These are phyloP conservation scores for Ophion slaviceki DNA, from an alignment of 2,888 invertebrate genomes.

Conservation along the genomic window DNA sequence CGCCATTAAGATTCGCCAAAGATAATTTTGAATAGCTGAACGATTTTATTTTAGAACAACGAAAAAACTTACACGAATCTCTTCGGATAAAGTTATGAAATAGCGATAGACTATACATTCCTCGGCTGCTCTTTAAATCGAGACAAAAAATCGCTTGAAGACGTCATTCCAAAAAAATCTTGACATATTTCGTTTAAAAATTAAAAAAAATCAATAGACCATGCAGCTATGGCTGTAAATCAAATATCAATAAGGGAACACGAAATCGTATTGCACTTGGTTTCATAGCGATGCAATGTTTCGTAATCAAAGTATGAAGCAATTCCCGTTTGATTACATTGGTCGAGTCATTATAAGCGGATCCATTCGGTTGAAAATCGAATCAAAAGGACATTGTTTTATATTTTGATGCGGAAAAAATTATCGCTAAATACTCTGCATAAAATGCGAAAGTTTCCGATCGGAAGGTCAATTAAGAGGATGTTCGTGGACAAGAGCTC, in stretches of 20 bases:
- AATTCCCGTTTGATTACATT: neutral
- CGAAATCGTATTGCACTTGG: no score
- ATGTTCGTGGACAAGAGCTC: neutral
- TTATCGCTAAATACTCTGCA: no score
- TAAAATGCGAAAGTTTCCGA: no score
- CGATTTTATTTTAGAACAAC: neutral
- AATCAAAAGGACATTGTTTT: neutral
- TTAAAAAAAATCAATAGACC: no score
- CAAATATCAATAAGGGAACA: no score
- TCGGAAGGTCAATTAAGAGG: neutral
- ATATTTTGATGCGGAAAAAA: no score
- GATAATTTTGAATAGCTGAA: neutral
- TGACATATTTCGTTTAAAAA: no score
- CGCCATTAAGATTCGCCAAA: constrained; percentile 16
- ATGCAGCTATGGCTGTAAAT: no score
- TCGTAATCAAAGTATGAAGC: no score
- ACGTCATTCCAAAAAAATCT: no score
- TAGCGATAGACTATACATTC: neutral
- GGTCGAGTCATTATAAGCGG: neutral
- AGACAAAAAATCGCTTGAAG: neutral
- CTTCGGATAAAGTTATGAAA: neutral
- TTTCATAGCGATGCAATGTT: no score
- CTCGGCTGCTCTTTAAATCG: neutral
- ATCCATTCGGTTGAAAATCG: neutral
- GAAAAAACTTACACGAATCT: neutral